Evolutionary conservation across 2,888 invertebrate genomes (phyloP), one percentile per base, ranked within the genome.

Genomic region (Zaprionus lineosus): DNA sequence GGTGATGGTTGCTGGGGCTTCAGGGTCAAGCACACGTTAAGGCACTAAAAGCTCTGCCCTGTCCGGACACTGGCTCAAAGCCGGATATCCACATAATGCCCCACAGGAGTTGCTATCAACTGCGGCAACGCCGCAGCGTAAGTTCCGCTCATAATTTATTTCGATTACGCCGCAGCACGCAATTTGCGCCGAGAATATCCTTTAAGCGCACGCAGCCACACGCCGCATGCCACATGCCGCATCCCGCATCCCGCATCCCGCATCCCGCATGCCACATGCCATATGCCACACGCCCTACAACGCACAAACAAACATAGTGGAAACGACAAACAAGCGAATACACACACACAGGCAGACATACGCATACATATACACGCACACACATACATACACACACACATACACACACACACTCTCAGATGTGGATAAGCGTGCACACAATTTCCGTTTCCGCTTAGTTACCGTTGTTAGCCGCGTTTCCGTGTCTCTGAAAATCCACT

Each of bases 141-240:
- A 75, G 73, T 77, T 79, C 65, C 68, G 82, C 82, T 75, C 81
- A 81, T 84, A 81, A 81, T 84, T 81, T 81, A 81, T 81, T 81
- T 84, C 77, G 85, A 84, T 81, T 84, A 82, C 78, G 69, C 76
- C 65, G 71, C 66, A 67, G 76, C 81, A 81, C 85, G 81, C 81
- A 84, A 81, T 84, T 84, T 82, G 75, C 74, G 83, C 78, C 65
- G 46, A 61, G 69, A 58, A 72, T 74, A 81, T 81, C 78, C 77
- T 67, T 76, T 66, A 59, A 77, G 59, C 55, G 56, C 53, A 75
- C 79, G 64, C 75, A 68, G 57, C 60, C 64, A 63, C 48, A 52
- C 53, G 44, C 48, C 60, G n/a, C n/a, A n/a, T n/a, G n/a, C n/a
- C n/a, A n/a, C n/a, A n/a, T n/a, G n/a, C n/a, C n/a, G n/a, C n/a